Percentiles rank a stretch among this genome's conserved stretches.
Evolutionary conservation across 2,797 vertebrate genomes (phyloP).

Genomic region (Helostoma temminkii): DNA sequence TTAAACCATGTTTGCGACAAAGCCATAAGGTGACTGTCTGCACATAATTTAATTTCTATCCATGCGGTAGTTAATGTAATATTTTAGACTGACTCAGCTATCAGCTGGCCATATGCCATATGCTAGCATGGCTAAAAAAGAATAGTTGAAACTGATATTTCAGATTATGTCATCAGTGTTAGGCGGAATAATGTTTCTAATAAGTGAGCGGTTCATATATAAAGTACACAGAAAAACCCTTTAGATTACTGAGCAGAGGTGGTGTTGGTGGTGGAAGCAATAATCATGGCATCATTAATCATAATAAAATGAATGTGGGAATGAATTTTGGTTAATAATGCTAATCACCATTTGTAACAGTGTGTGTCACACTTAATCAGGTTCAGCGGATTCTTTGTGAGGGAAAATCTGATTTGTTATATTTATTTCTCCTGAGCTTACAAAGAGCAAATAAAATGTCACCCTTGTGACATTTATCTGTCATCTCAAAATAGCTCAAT

Average conservation of each 20-base stretch:
- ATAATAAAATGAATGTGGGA: background rate
- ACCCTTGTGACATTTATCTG: background rate
- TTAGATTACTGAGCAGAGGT: background rate
- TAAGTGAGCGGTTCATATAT: background rate
- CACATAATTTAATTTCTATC: background rate
- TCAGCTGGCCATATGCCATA: too few relatives aligned
- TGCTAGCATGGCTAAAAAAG: too few relatives aligned
- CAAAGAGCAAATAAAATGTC: slow-evolving; percentile 14
- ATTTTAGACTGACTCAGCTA: too few relatives aligned
- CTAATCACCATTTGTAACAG: background rate
- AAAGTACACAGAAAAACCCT: background rate
- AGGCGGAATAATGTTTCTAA: background rate
- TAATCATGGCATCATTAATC: background rate
- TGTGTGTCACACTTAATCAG: slow-evolving; percentile 3
- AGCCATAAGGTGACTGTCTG: background rate
- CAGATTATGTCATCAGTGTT: background rate
- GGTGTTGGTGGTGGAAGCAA: background rate
- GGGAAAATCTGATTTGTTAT: slow-evolving; percentile 6
- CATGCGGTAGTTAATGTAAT: background rate
- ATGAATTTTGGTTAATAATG: slow-evolving; percentile 8
- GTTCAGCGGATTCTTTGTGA: slow-evolving; percentile 9
- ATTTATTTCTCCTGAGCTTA: background rate
- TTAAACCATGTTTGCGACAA: background rate
- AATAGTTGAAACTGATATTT: background rate
- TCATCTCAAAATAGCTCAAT: background rate